A percentile compares a stretch with the other conserved stretches of the same genome.
phyloP scores from a whole-genome alignment of 1,140 invertebrate species.

The Pentalonia nigronervosa region DNA sequence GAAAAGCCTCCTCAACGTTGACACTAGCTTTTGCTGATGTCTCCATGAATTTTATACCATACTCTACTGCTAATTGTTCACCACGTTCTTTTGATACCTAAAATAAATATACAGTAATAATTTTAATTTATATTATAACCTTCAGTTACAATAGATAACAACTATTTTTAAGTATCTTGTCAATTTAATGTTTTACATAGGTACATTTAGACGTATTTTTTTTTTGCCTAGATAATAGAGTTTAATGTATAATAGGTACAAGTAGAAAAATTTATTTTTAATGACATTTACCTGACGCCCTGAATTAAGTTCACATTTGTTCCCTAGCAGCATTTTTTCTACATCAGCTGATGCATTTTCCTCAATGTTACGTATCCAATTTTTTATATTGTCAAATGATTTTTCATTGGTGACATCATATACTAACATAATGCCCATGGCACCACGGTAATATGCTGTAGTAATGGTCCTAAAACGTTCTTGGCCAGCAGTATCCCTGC shows the following conservation, averaged over 20 bases:
- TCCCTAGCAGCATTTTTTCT: slow-evolving; percentile 93
- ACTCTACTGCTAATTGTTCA: slow-evolving; percentile 84
- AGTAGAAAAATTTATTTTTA: background rate
- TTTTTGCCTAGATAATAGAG: background rate
- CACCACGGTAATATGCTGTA: slow-evolving; percentile 96
- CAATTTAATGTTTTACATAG: background rate
- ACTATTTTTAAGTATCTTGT: background rate
- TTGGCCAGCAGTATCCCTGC: slow-evolving; percentile 95
- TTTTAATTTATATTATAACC: background rate
- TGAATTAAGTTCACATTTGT: slow-evolving; percentile 93
- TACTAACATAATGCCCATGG: slow-evolving; percentile 99
- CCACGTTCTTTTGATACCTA: slow-evolving; percentile 74
- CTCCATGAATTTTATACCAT: slow-evolving; percentile 93
- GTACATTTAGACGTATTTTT: background rate
- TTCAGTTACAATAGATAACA: background rate
- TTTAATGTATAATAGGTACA: background rate
- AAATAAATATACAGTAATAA: slow-evolving; percentile 13
- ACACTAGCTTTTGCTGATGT: slow-evolving; percentile 91
- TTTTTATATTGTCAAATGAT: slow-evolving; percentile 98
- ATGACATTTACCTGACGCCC: slow-evolving; percentile 76
- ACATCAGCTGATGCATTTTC: slow-evolving; percentile 94
- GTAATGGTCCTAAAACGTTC: slow-evolving; percentile 97
- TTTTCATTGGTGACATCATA: slow-evolving; percentile 99
- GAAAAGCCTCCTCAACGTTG: slow-evolving; percentile 91
- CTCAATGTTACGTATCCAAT: slow-evolving; percentile 98